Evolutionary conservation across 2,797 vertebrate species (phyloP), one percentile per base, ranked within the genome.

Genomic region (Apodemus agrarius): DNA sequence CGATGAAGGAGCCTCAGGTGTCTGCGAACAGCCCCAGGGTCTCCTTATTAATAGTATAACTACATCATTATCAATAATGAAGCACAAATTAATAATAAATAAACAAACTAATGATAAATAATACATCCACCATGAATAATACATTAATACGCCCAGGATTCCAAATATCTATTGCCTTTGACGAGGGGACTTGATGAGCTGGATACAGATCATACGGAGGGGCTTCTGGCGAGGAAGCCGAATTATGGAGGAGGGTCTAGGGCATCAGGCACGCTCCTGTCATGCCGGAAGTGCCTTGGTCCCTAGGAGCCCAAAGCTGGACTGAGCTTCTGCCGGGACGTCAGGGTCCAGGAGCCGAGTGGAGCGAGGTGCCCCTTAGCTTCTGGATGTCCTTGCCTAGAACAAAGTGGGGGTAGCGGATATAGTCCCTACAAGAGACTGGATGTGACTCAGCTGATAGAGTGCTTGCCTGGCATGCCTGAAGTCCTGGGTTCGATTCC

Each of bases 51-150:
- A 96, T 82, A 93, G 96, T 83, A 54, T 94, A 96, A 96, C 91
- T 78, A 92, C 91, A 86, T 93, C 89, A 92, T 94, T 94, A 98
- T 98, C 97, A 98, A 96, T 97, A 97, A 98, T 97, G 97, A 96
- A 97, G 90, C 81, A 74, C 96, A 97, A 97, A 96, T 98, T 96
- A 98, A 98, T 98, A 98, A 97, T 97, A 98, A 97, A 98, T 97
- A 98, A 97, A 97, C 96, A 98, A 98, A 98, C 92, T 93, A 94
- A 94, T 87, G 97, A 94, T 97, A 95, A 97, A 97, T 98, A 97
- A 98, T 96, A 92, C 95, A 97, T 94, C 86, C 3, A 8, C 54
- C 94, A 93, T 97, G 97, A 96, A 97, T 97, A 97, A 98, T 97
- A 92, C 97, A 98, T 97, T 80, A 88, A 67, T 74, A 76, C 57